Evolutionary conservation across 2,113 vertebrate genomes (phyloP).

Genomic region (Gracilinanus agilis): DNA sequence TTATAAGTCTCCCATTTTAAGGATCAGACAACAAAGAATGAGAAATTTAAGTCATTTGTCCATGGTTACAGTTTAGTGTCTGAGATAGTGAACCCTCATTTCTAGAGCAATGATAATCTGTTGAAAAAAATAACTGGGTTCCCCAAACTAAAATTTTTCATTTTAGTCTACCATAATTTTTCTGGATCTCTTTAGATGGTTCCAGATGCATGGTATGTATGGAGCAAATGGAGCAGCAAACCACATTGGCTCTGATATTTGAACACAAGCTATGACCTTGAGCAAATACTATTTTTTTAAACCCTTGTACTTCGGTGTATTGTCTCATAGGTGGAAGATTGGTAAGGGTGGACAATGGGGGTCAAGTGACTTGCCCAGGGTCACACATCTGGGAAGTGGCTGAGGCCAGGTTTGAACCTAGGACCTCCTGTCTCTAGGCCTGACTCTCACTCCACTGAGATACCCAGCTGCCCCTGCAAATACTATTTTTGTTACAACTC

Average conservation of each 20-base stretch:
- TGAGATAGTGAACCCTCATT: not conserved
- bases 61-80: not conserved
- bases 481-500: not conserved
- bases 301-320: too few relatives aligned
- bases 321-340: too few relatives aligned
- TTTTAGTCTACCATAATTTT: not conserved
- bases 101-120: not conserved
- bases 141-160: not conserved
- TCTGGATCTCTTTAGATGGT: not conserved
- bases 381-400: too few relatives aligned
- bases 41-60: not conserved
- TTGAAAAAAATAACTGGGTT: not conserved
- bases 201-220: not conserved
- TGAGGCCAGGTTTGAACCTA: too few relatives aligned
- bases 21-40: not conserved
- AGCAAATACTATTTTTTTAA: too few relatives aligned
- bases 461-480: too few relatives aligned
- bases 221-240: not conserved
- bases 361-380: too few relatives aligned
- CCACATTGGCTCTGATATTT: not conserved
- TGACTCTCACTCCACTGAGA: too few relatives aligned
- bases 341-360: too few relatives aligned
- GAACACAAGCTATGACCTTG: not conserved
- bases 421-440: too few relatives aligned
- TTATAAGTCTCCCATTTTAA: not conserved